Evolutionary conservation across 2,797 vertebrate genomes (phyloP).

Genomic region (Pantherophis vulpinus): DNA sequence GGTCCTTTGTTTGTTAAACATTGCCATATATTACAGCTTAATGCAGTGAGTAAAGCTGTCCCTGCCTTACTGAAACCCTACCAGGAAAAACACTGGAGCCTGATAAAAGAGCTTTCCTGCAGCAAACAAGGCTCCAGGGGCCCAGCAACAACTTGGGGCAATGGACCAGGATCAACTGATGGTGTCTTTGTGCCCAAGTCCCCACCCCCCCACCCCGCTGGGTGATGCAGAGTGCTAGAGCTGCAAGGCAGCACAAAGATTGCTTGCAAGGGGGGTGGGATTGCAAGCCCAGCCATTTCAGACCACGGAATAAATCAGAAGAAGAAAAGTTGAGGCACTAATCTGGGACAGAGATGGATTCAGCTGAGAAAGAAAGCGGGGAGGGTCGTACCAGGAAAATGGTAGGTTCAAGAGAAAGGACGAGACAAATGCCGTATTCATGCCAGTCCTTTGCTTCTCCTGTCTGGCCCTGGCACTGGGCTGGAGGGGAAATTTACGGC

Average conservation of each 20-base stretch:
- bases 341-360: neutral
- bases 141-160: no score
- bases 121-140: neutral
- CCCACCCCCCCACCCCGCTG: neutral
- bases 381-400: neutral
- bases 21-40: neutral
- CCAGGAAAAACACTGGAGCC: neutral
- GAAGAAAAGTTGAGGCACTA: neutral
- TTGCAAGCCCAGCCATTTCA: neutral
- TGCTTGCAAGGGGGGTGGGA: neutral
- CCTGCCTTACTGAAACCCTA: neutral
- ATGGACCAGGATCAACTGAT: neutral
- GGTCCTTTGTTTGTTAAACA: neutral
- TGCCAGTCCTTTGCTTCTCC: no score
- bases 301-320: no score
- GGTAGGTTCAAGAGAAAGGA: neutral
- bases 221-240: neutral
- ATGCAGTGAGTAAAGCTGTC: neutral
- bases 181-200: neutral
- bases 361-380: neutral
- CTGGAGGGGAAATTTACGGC: neutral
- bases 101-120: neutral
- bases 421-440: neutral
- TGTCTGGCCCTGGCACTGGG: neutral
- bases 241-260: neutral